Conservation (phyloP, 2,797 vertebrate species). For the Peromyscus eremicus region DNA sequence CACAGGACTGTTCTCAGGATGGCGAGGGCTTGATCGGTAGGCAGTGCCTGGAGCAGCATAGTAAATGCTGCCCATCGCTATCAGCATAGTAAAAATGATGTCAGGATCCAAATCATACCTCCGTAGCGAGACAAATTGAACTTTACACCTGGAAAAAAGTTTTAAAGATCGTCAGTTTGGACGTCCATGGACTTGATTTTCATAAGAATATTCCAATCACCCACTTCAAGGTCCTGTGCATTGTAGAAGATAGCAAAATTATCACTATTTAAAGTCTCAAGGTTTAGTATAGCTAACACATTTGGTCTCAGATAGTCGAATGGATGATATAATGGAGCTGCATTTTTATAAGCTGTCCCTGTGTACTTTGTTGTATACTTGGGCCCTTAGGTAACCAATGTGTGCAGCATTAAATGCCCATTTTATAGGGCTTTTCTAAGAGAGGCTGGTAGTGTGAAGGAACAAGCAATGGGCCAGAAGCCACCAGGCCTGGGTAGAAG, state of each 20-base stretch:
- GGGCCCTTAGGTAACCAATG: background rate
- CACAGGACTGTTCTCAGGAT: background rate
- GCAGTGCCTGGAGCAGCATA: background rate
- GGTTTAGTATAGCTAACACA: background rate
- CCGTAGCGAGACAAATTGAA: background rate
- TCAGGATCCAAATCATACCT: background rate
- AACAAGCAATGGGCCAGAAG: background rate
- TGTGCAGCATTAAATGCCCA: background rate
- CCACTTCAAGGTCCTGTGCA: constrained; percentile 15
- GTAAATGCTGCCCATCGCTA: accelerated
- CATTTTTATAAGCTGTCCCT: background rate
- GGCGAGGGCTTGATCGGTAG: background rate
- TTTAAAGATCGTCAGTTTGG: background rate
- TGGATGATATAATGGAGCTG: background rate
- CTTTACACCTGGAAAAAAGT: background rate
- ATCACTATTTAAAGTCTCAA: constrained; percentile 44
- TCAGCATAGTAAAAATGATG: background rate
- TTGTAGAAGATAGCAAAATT: constrained; percentile 40
- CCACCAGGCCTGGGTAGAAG: background rate
- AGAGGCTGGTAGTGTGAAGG: background rate
- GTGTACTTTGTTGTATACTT: constrained; percentile 8
- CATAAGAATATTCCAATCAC: background rate
- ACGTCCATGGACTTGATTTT: background rate
- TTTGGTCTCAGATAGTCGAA: background rate
- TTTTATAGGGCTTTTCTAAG: constrained; percentile 70